These are phyloP conservation scores for Melinaea menophilus DNA, from an alignment of 2,888 invertebrate genomes.

Conservation along the genomic window DNA sequence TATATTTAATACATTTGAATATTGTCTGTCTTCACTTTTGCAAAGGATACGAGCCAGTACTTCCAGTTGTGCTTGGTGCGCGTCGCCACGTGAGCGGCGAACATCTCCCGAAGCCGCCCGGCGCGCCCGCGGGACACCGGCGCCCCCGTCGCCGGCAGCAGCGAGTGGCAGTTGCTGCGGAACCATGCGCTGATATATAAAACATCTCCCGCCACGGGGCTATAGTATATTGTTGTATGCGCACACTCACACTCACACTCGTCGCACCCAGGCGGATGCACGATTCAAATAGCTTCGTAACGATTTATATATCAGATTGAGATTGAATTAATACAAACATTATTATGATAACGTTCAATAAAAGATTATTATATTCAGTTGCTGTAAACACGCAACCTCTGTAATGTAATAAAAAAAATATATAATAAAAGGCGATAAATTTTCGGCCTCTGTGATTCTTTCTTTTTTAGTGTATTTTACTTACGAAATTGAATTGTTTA, in stretches of 20 bases:
- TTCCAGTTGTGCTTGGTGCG: constrained; percentile 96
- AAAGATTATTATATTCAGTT: too few relatives aligned
- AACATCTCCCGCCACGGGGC: too few relatives aligned
- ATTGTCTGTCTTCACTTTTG: background rate
- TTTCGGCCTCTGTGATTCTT: background rate
- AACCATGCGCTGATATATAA: background rate
- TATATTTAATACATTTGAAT: too few relatives aligned
- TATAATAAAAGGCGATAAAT: background rate
- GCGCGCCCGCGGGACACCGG: constrained; percentile 94
- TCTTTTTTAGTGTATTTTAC: constrained; percentile 33
- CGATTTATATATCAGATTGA: too few relatives aligned
- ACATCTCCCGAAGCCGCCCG: constrained; percentile 95
- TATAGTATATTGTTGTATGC: too few relatives aligned
- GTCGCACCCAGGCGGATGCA: too few relatives aligned
- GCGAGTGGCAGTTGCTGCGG: constrained; percentile 92
- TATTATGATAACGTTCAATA: too few relatives aligned
- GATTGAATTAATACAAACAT: too few relatives aligned
- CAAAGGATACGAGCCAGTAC: constrained; percentile 97
- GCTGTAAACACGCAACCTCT: background rate
- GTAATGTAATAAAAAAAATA: background rate
- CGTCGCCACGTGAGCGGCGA: constrained; percentile 91
- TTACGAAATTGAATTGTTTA: constrained; percentile 94
- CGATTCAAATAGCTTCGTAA: too few relatives aligned
- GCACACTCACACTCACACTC: too few relatives aligned
- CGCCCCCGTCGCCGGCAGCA: constrained; percentile 96